A percentile compares a stretch with the other conserved stretches of the same genome.
Conservation (phyloP, 2,888 invertebrate genomes). For the Fragum sueziense region DNA sequence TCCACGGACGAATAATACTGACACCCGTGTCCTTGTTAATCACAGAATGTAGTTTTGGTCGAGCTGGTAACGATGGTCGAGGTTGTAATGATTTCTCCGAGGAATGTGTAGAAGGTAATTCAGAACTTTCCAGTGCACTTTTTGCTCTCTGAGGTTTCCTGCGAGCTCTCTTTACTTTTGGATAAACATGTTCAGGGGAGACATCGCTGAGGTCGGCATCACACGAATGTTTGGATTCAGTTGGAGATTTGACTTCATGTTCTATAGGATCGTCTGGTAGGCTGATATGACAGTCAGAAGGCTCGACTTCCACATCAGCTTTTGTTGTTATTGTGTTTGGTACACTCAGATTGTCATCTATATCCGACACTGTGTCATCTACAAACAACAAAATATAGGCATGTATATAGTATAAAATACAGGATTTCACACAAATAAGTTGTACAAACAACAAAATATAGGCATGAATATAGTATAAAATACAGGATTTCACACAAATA, state of each 20-base stretch:
- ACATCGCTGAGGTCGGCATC: conserved; percentile 72
- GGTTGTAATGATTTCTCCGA: conserved; percentile 46
- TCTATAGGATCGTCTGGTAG: conserved; percentile 32
- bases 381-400: no score
- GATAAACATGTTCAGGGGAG: conserved; percentile 67
- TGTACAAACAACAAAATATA: no score
- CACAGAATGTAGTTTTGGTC: conserved; percentile 57
- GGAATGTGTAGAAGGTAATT: conserved; percentile 56
- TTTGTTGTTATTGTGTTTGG: conserved; percentile 75
- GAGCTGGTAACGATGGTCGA: conserved; percentile 55
- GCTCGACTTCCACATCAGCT: conserved; percentile 67
- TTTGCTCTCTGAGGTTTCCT: conserved; percentile 74
- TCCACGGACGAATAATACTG: conserved; percentile 60
- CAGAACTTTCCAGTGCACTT: conserved; percentile 72
- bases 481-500: no score
- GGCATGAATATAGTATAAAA: no score
- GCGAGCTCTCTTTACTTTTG: conserved; percentile 59
- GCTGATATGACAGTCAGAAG: conserved; percentile 40
- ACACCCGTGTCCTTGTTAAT: conserved; percentile 63
- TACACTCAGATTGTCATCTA: conserved; percentile 63
- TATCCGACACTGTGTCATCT: conserved; percentile 59
- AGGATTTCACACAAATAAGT: no score
- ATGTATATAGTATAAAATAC: no score
- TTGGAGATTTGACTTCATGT: conserved; percentile 51
- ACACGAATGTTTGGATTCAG: conserved; percentile 60